Percentiles rank a stretch among this genome's conserved stretches.
phyloP scores from a whole-genome alignment of 1,140 invertebrate species.

The Papilio helenus region DNA sequence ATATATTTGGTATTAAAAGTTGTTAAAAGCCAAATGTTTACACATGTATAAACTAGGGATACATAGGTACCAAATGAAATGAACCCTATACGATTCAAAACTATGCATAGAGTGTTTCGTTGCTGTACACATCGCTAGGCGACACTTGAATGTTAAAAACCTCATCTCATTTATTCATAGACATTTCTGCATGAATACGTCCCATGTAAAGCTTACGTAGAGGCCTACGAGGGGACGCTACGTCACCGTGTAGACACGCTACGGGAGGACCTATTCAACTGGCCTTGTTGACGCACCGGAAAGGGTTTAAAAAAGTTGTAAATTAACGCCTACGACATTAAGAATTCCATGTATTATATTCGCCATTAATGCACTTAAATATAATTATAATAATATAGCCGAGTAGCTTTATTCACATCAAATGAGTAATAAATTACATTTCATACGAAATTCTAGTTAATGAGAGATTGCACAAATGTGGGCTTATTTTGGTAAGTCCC shows the following conservation, averaged over 20 bases:
- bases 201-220: background rate
- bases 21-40: too few relatives aligned
- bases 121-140: background rate
- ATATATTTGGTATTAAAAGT: too few relatives aligned
- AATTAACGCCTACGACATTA: slow-evolving; percentile 15
- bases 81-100: background rate
- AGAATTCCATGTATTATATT: background rate
- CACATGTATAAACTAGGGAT: too few relatives aligned
- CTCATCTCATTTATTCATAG: slow-evolving; percentile 17
- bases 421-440: slow-evolving; percentile 7
- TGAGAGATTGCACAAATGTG: slow-evolving; percentile 15
- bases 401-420: background rate
- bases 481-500: slow-evolving; percentile 17
- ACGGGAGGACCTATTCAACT: background rate
- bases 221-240: slow-evolving; percentile 19
- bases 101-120: background rate
- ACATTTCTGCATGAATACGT: slow-evolving; percentile 6
- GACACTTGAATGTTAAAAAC: slow-evolving; percentile 23
- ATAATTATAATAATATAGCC: background rate
- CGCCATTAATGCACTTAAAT: background rate
- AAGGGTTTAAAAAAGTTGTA: background rate
- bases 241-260: background rate
- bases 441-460: slow-evolving; percentile 13
- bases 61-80: too few relatives aligned
- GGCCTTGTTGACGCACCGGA: background rate